phyloP scores from a whole-genome alignment of 2,113 vertebrate species.

The Oreocharis arfaki region DNA sequence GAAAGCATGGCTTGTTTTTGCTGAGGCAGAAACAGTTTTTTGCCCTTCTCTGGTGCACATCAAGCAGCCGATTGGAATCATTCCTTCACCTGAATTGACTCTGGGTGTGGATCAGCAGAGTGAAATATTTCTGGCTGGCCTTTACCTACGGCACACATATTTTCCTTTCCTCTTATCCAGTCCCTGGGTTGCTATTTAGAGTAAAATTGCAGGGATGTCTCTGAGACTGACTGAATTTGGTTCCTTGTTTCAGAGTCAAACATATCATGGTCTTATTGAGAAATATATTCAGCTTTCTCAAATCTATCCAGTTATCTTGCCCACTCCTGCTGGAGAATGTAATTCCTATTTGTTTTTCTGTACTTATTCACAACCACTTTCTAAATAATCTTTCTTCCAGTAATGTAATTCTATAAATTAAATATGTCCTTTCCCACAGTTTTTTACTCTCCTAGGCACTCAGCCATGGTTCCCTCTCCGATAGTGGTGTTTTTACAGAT shows the following conservation, averaged over 20 bases:
- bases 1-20: background rate
- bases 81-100: background rate
- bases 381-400: background rate
- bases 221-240: background rate
- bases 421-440: background rate
- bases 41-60: background rate
- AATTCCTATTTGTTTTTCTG: background rate
- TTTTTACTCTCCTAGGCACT: background rate
- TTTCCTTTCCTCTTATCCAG: background rate
- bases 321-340: background rate
- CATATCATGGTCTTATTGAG: background rate
- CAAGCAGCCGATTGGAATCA: rapidly evolving
- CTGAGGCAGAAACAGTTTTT: background rate
- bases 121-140: background rate
- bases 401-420: background rate
- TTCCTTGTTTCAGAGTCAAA: background rate
- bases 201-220: background rate
- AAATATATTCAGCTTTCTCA: background rate
- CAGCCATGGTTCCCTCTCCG: background rate
- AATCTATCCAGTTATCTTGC: background rate
- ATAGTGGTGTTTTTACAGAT: background rate
- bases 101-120: background rate
- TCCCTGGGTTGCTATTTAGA: background rate
- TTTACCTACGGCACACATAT: background rate
- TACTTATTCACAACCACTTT: background rate